Evolutionary conservation across 2,888 invertebrate genomes (phyloP).

Genomic region (Rosalia funebris): DNA sequence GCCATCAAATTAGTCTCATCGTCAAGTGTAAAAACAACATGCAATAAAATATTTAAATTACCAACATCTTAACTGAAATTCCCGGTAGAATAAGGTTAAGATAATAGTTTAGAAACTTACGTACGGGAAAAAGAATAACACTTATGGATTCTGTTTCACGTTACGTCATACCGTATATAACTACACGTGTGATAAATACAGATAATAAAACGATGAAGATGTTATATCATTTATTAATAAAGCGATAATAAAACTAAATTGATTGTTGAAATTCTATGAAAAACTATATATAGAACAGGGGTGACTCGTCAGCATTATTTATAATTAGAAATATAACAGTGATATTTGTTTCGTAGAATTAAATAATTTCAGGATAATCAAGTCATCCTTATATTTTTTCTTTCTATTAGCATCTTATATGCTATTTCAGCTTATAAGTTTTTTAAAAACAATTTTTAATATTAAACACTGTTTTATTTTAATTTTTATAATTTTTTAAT

Average conservation of each 20-base stretch:
- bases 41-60: slow-evolving; percentile 28
- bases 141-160: slow-evolving; percentile 13
- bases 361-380: not conserved
- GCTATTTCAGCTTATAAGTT: too few species aligned
- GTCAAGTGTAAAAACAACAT: slow-evolving; percentile 29
- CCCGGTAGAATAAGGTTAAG: slow-evolving; percentile 29
- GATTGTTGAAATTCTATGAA: slow-evolving; percentile 7
- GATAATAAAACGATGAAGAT: not conserved
- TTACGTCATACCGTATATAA: slow-evolving; percentile 10
- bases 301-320: slow-evolving; percentile 9
- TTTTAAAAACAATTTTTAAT: too few species aligned
- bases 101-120: slow-evolving; percentile 25
- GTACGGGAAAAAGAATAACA: slow-evolving; percentile 3
- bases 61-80: slow-evolving; percentile 22
- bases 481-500: too few species aligned
- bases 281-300: not conserved
- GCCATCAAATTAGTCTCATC: slow-evolving; percentile 28
- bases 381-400: not conserved
- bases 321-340: not conserved
- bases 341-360: not conserved
- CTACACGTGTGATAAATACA: slow-evolving; percentile 17
- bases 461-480: not conserved
- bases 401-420: not conserved
- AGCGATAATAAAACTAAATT: slow-evolving; percentile 19
- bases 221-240: slow-evolving; percentile 14